Evolutionary conservation across 1,140 invertebrate genomes (phyloP).

Genomic region (Polypedilum vanderplanki): DNA sequence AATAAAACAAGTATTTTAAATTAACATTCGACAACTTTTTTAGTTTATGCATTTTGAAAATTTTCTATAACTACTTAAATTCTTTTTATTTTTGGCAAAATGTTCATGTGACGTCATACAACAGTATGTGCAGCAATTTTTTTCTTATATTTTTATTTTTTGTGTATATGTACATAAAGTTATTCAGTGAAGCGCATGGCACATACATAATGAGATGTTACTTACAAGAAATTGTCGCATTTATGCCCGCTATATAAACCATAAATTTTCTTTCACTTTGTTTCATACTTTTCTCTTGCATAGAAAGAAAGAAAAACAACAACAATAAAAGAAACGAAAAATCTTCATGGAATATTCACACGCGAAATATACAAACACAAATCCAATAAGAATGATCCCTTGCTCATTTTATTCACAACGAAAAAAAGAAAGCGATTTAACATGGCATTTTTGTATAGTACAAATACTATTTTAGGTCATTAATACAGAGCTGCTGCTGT

Average conservation of each 20-base stretch:
- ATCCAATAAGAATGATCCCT: not conserved
- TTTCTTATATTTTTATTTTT: no score
- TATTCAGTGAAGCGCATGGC: not conserved
- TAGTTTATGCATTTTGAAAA: no score
- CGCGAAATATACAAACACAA: not conserved
- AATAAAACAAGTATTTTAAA: no score
- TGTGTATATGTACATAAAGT: not conserved
- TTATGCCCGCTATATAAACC: conserved; percentile 2
- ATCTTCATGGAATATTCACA: not conserved
- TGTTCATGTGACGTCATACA: not conserved
- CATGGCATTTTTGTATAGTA: not conserved
- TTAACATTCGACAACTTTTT: no score
- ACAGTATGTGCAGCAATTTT: not conserved
- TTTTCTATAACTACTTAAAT: no score
- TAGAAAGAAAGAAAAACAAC: not conserved
- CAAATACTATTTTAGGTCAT: not conserved
- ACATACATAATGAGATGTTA: conserved; percentile 19
- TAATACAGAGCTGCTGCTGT: not conserved
- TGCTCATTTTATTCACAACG: not conserved
- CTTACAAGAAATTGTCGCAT: conserved; percentile 12
- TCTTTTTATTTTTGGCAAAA: not conserved
- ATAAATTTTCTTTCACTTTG: not conserved
- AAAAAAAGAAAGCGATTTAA: not conserved
- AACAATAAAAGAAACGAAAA: not conserved
- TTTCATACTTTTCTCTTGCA: not conserved